Evolutionary conservation across 2,888 invertebrate species (phyloP), one percentile per base, ranked within the genome.

Genomic region (Monoplex corrugatus): DNA sequence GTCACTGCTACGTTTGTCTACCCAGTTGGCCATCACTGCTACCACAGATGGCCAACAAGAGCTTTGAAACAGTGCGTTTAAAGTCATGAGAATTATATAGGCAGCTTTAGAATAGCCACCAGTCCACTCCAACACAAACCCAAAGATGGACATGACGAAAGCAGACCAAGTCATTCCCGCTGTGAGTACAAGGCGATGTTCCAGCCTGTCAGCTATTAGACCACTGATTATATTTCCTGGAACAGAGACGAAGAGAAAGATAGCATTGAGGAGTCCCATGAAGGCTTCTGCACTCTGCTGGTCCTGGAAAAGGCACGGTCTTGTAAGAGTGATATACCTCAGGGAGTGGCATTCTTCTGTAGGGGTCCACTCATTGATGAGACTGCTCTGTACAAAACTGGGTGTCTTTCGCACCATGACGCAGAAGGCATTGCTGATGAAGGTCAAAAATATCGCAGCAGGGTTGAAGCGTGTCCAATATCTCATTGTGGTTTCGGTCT

Each of bases 21-120:
- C 96, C 96, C 96, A 96, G 93, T 96, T 96, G 3, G 96, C 96
- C 96, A 96, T 96, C 78, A 96, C 95, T 83, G 96, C 96, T 23
- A 96, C 96, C 82, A 96, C 96, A 88, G 95, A 95, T 2, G 96
- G 96, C 96, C 96, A 96, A 16, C 96, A 96, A 80, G 95, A 95
- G 0, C 96, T 96, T 92, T 96, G 96, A 28, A 96, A 93, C 5
- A 96, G 93, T 23, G 96, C 96, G 93, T 96, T 96, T 2, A 96
- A 88, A 35, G 96, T 93, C 95, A 96, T 96, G 40, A 96, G 93
- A 38, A 93, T 38, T 32, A 96, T 91, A 93, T 96, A 96, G 92
- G 95, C 95, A 83, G 94, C 93, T 45, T 94, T 93, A 90, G 95
- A 96, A 93, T 96, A 96, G 90, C 95, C 94, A 86, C 95, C 94